Base-by-base conservation (phyloP, 1,140 invertebrate genomes). In the Acromyrmex heyeri region DNA sequence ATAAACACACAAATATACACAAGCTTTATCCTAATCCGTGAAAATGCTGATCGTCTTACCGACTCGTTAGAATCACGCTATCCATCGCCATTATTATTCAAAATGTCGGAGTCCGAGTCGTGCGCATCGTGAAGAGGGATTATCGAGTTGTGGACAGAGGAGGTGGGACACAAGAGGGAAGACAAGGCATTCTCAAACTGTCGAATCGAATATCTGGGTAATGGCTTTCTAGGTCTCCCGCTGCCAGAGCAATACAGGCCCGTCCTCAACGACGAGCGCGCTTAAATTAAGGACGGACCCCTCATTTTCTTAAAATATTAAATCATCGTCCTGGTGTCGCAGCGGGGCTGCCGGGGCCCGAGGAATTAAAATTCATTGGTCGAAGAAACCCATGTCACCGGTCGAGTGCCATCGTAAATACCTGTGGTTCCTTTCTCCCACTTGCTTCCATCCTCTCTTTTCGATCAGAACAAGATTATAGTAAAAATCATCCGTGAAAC, bases 341-440 rank as follows among this genome's bases (percentile, higher is more conserved):
- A 95, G 94, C 94, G 91, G 94, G 91, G 92, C 93, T 93, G 91
- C 92, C 92, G 67, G 70, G 78, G 85, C 81, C 91, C 86, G 88
- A 91, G 93, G 94, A 95, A 95, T 95, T 95, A 95, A 95, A 95
- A 95, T 95, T 95, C 94, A 95, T 95, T 95, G 94, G 94, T 92
- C 94, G 91, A 90, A 91, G 93, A 95, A 95, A 95, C 94, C 94
- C 94, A 94, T 95, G 94, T 95, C 94, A 95, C 93, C 91, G 92
- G 91, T 91, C 93, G 92, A 95, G 93, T 95, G 94, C 94, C 94
- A 94, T 95, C 94, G 94, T 95, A 95, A 95, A 95, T 95, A 95
- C 94, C 93, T 94, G 92, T 87, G 87, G 85, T 53, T 87, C 89
- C 86, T 57, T 69, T 62, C 82, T 14, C 34, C 38, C 83, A 81